Base-by-base conservation (phyloP, 2,797 vertebrate species). In the Cetoscarus ocellatus region DNA sequence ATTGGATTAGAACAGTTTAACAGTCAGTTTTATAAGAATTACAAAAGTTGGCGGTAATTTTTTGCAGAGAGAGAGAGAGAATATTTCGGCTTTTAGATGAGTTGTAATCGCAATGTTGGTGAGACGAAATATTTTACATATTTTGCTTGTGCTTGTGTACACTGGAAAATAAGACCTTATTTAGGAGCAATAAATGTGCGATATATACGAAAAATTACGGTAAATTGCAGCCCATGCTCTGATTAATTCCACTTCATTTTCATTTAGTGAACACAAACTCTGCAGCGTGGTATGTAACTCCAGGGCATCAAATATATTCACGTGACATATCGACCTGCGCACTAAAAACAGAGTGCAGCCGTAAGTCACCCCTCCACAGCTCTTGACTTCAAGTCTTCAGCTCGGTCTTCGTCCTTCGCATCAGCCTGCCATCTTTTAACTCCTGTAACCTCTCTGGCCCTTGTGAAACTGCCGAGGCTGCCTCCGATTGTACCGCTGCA, bases 361-460 rank as follows among this genome's bases (percentile, higher is more conserved):
- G 87, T 89, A 80, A 72, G 67, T 88, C 83, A 86, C 53, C 34
- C 14, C 52, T 67, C 60, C 52, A 42, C 59, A 3, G 53, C 63
- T 61, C 61, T 34, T 6, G 27, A 67, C 76, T 70, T 68, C 50
- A 6, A 60, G 47, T 38, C 19, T 6, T 14, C 3, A n/a, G 43
- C 68, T 60, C 18, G 1, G 27, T 52, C 68, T 18, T 67, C 47
- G 38, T 66, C 62, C 70, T 56, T 52, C 39, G 40, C 61, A 35
- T 59, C 34, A 56, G 45, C 75, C 64, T 44, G 65, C 82, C 54
- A 75, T 78, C 82, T 78, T 66, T 71, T 56, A 70, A 67, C 80
- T 88, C 73, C 73, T 82, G 70, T 84, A 77, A 90, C 83, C 86
- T 63, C 66, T 18, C 42, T 14, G 68, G 54, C 63, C 65, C 82